Percentiles rank a stretch among this genome's conserved stretches.
phyloP scores from a whole-genome alignment of 2,797 vertebrate species.

The Pseudomugil tenellus region DNA sequence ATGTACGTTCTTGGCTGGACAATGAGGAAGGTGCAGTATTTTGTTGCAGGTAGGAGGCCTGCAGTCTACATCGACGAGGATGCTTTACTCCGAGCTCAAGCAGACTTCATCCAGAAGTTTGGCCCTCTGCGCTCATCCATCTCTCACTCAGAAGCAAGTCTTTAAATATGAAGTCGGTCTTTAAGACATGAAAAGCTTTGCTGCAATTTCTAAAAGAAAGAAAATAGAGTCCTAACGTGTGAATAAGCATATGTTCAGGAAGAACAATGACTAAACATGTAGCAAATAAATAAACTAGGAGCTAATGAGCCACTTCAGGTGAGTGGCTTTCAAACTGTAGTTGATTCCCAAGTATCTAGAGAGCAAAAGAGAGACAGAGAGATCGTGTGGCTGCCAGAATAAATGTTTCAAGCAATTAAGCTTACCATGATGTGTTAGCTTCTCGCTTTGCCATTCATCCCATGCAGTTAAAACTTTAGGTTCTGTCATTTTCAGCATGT shows the following conservation, averaged over 20 bases:
- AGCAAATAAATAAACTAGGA: constrained; percentile 17
- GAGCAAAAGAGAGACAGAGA: constrained; percentile 23
- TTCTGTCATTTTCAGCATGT: constrained; percentile 12
- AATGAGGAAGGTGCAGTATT: constrained; percentile 92
- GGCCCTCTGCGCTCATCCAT: constrained; percentile 63
- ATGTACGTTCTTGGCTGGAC: constrained; percentile 93
- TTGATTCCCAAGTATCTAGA: constrained; percentile 36
- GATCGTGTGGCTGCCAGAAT: constrained; percentile 34
- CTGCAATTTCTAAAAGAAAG: neutral
- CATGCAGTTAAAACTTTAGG: constrained; percentile 22
- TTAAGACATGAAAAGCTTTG: neutral
- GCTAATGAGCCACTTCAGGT: constrained; percentile 32
- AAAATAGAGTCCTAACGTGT: neutral
- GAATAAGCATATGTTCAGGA: neutral
- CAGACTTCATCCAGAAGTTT: constrained; percentile 85
- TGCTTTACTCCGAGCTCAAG: constrained; percentile 86
- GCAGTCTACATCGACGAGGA: constrained; percentile 95
- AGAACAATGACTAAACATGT: constrained; percentile 16
- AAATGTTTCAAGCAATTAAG: constrained; percentile 46
- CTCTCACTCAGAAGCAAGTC: constrained; percentile 51
- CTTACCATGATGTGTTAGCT: constrained; percentile 30
- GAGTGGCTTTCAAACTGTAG: constrained; percentile 37
- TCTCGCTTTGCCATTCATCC: constrained; percentile 37
- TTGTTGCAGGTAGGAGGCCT: constrained; percentile 86
- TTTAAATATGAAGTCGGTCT: neutral